Percentiles rank a stretch among this genome's conserved stretches.
Conservation (phyloP, 2,888 invertebrate genomes). For the Drosophila testacea region DNA sequence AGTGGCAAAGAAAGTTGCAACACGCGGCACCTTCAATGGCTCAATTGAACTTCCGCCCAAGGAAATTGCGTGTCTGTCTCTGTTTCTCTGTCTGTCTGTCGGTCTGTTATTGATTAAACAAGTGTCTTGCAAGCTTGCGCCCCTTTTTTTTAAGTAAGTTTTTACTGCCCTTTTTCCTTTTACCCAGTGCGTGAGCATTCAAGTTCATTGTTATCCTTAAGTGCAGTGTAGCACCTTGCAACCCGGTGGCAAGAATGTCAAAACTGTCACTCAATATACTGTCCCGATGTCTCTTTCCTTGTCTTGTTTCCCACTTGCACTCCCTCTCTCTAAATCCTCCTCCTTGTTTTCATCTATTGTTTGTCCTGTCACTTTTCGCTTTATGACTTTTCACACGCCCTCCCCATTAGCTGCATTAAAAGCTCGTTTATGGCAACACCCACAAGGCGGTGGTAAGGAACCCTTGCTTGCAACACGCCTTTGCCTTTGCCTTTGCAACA, state of each 20-base stretch:
- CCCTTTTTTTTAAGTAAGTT: not conserved
- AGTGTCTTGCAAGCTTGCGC: slow-evolving; percentile 44
- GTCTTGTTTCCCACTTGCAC: slow-evolving; percentile 1
- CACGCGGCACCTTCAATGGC: slow-evolving; percentile 27
- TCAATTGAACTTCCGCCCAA: slow-evolving; percentile 46
- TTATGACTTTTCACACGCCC: slow-evolving; percentile 77
- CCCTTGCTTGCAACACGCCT: not conserved
- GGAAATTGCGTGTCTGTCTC: slow-evolving; percentile 59
- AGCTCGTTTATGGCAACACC: slow-evolving; percentile 74
- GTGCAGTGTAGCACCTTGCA: slow-evolving; percentile 15
- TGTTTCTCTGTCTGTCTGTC: slow-evolving; percentile 32
- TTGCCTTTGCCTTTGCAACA: too few species aligned
- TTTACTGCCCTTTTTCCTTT: not conserved
- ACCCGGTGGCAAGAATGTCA: slow-evolving; percentile 48
- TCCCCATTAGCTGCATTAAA: slow-evolving; percentile 66
- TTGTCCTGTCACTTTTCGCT: slow-evolving; percentile 56
- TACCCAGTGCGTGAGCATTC: slow-evolving; percentile 34
- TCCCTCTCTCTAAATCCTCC: not conserved
- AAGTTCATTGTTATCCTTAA: slow-evolving; percentile 21
- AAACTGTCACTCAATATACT: slow-evolving; percentile 48
- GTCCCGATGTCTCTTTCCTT: slow-evolving; percentile 40
- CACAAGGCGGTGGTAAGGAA: slow-evolving; percentile 15
- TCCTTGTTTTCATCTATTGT: not conserved
- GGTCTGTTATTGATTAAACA: slow-evolving; percentile 71
- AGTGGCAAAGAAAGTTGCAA: slow-evolving; percentile 42